Evolutionary conservation across 2,888 invertebrate species (phyloP).

Genomic region (Scaptodrosophila latifasciaeformis): DNA sequence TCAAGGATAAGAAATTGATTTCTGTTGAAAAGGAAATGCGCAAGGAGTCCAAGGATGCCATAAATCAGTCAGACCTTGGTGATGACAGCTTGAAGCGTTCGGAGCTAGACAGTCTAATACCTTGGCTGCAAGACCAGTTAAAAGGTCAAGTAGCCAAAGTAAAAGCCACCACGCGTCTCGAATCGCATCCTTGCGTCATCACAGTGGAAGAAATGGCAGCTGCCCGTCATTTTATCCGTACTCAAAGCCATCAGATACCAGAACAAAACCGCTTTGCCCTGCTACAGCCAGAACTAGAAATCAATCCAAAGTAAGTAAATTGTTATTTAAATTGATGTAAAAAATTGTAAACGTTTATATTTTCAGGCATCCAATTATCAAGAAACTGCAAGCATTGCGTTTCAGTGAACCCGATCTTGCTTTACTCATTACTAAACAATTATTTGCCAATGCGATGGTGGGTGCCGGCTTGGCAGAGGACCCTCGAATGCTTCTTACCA

Average conservation of each 20-base stretch:
- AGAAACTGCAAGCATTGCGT: conserved; percentile 86
- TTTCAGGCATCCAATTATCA: conserved; percentile 89
- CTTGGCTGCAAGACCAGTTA: conserved; percentile 86
- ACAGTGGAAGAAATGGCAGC: conserved; percentile 98
- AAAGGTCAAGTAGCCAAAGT: conserved; percentile 88
- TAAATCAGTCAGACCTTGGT: conserved; percentile 78
- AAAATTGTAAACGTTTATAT: background rate
- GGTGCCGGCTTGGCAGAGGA: conserved; percentile 95
- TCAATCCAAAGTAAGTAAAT: conserved; percentile 88
- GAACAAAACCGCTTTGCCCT: conserved; percentile 91
- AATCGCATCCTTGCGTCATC: conserved; percentile 94
- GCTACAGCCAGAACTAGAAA: conserved; percentile 93
- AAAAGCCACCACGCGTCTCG: conserved; percentile 88
- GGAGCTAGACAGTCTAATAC: conserved; percentile 86
- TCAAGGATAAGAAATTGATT: conserved; percentile 83
- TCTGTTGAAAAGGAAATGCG: conserved; percentile 97
- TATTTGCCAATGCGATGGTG: conserved; percentile 96
- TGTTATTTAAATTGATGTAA: background rate
- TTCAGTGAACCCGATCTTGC: conserved; percentile 87
- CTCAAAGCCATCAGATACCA: conserved; percentile 86
- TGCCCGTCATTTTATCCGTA: conserved; percentile 94
- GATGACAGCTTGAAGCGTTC: conserved; percentile 82
- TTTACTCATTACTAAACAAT: conserved; percentile 88
- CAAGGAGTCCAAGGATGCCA: conserved; percentile 78
- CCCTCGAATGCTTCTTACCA: conserved; percentile 87